These are phyloP conservation scores for Elmis aenea DNA, from an alignment of 2,888 invertebrate genomes.

Conservation along the genomic window DNA sequence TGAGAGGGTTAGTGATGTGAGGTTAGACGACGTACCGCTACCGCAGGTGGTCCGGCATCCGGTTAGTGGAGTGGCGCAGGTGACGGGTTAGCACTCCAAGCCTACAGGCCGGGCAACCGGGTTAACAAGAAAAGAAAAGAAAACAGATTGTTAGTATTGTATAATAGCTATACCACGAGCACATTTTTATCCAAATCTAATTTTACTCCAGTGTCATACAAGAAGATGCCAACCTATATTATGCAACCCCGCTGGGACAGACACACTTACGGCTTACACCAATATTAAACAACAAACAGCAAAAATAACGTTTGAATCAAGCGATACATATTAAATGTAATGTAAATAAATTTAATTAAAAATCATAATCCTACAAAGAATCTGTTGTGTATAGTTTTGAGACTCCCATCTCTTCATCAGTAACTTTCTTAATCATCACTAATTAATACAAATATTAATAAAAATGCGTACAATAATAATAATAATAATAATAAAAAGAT, in stretches of 20 bases:
- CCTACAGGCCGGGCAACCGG: slow-evolving; percentile 55
- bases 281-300: too few relatives aligned
- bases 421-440: too few relatives aligned
- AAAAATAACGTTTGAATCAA: too few relatives aligned
- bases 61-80: slow-evolving; percentile 46
- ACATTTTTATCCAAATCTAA: slow-evolving; percentile 19
- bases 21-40: slow-evolving; percentile 46
- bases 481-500: too few relatives aligned
- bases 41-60: slow-evolving; percentile 42
- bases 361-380: too few relatives aligned
- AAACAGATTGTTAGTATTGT: slow-evolving; percentile 47
- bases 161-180: slow-evolving; percentile 35
- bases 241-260: neutral
- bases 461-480: too few relatives aligned
- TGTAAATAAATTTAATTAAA: too few relatives aligned
- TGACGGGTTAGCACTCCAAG: slow-evolving; percentile 68
- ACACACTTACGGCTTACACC: neutral
- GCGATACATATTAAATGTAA: too few relatives aligned
- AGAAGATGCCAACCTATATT: neutral
- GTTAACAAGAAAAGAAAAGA: slow-evolving; percentile 49
- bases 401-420: too few relatives aligned
- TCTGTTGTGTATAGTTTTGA: too few relatives aligned
- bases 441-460: too few relatives aligned
- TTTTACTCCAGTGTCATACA: slow-evolving; percentile 17
- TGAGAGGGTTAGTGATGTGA: slow-evolving; percentile 42